phyloP scores from a whole-genome alignment of 2,888 invertebrate genomes.

The Catotricha subobsoleta region DNA sequence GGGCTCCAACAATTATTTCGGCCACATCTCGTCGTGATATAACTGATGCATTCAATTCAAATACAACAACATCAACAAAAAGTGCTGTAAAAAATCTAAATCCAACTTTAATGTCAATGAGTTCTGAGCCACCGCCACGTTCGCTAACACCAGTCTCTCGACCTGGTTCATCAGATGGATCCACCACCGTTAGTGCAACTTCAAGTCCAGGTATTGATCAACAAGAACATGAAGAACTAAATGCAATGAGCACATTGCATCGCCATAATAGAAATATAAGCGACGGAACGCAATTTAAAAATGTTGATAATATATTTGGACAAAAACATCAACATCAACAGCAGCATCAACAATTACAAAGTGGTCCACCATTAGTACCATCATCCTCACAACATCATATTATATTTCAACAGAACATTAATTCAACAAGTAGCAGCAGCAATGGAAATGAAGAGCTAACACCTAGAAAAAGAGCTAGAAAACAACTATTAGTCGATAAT shows the following conservation, averaged over 20 bases:
- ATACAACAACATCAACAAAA: slow-evolving; percentile 43
- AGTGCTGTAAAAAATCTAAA: slow-evolving; percentile 40
- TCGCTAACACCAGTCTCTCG: slow-evolving; percentile 19
- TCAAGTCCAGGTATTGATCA: slow-evolving; percentile 55
- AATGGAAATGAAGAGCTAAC: slow-evolving; percentile 33
- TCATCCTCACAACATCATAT: slow-evolving; percentile 15
- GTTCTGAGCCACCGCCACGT: no score
- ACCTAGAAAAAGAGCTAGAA: slow-evolving; percentile 80
- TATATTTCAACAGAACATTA: slow-evolving; percentile 17
- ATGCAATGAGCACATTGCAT: slow-evolving; percentile 9
- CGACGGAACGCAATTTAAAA: no score
- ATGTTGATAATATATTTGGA: not conserved
- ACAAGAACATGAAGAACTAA: slow-evolving; percentile 29
- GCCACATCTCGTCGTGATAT: no score
- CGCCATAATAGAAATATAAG: not conserved
- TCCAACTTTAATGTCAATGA: slow-evolving; percentile 25
- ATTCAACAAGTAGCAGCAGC: slow-evolving; percentile 9
- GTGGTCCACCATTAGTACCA: slow-evolving; percentile 8
- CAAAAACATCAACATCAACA: slow-evolving; percentile 6
- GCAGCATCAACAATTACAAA: slow-evolving; percentile 25
- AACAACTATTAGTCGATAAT: slow-evolving; percentile 47
- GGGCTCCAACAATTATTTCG: slow-evolving; percentile 10
- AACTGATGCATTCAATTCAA: no score
- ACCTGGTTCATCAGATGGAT: slow-evolving; percentile 40
- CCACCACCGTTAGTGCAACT: slow-evolving; percentile 74